These are phyloP conservation scores for Takifugu bimaculatus DNA, from an alignment of 2,113 vertebrate genomes.

Conservation along the genomic window DNA sequence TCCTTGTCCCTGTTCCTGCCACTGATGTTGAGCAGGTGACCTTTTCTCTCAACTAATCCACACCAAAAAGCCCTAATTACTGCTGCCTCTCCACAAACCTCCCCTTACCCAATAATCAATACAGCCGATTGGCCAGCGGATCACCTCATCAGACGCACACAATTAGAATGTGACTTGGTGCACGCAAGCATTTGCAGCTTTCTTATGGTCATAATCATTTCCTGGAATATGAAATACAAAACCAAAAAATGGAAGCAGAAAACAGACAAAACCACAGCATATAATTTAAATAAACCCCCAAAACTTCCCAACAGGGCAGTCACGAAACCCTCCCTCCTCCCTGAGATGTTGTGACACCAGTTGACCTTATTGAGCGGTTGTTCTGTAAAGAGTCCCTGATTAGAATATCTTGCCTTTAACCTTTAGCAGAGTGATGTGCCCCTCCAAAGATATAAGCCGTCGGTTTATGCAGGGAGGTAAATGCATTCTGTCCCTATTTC, in stretches of 20 bases:
- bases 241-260: background rate
- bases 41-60: constrained; percentile 98
- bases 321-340: constrained; percentile 34
- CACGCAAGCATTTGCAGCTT: constrained; percentile 7
- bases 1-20: constrained; percentile 75
- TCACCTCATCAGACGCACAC: constrained; percentile 87
- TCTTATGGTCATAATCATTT: background rate
- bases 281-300: background rate
- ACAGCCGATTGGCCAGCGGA: constrained; percentile 84
- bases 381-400: constrained; percentile 74
- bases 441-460: constrained; percentile 48
- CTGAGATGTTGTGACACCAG: constrained; percentile 67
- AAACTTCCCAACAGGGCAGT: too few relatives aligned
- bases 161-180: constrained; percentile 52
- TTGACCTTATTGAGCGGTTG: constrained; percentile 72
- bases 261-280: background rate
- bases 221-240: background rate
- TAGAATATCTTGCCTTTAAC: constrained; percentile 74
- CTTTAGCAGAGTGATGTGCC: constrained; percentile 64
- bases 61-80: constrained; percentile 99
- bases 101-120: constrained; percentile 92
- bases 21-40: constrained; percentile 94
- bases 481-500: constrained; percentile 51
- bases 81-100: constrained; percentile 87
- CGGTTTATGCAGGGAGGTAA: constrained; percentile 53